Percentiles rank a stretch among this genome's conserved stretches.
Conservation (phyloP, 2,797 vertebrate species). For the Synanceia verrucosa region DNA sequence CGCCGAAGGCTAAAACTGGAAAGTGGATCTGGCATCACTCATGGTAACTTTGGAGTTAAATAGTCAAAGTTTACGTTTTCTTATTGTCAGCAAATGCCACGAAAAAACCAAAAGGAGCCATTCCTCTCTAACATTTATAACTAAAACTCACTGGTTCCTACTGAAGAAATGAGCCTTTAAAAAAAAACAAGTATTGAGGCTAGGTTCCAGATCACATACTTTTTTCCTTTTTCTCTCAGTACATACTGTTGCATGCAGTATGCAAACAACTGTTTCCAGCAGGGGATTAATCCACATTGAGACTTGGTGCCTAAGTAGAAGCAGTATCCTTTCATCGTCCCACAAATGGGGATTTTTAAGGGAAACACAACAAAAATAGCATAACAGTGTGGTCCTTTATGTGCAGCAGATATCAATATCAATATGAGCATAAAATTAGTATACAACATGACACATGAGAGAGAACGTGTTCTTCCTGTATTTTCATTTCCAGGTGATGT, state of each 20-base stretch:
- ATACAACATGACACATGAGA: neutral
- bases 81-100: too few species aligned
- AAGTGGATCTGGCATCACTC: neutral
- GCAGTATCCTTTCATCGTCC: neutral
- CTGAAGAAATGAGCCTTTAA: neutral
- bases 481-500: neutral
- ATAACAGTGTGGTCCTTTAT: neutral
- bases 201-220: too few species aligned
- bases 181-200: too few species aligned
- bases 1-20: conserved; percentile 14
- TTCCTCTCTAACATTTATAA: too few species aligned
- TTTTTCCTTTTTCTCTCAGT: too few species aligned
- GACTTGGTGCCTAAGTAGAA: neutral
- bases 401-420: neutral
- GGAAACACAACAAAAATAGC: neutral
- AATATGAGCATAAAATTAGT: neutral
- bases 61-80: too few species aligned
- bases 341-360: neutral
- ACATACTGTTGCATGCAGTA: too few species aligned
- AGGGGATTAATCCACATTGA: neutral
- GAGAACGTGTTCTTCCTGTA: neutral
- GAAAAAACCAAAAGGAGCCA: too few species aligned
- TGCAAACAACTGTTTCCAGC: conserved; percentile 14
- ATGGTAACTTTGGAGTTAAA: neutral
- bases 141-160: fast-evolving